Evolutionary conservation across 2,113 vertebrate species (phyloP), one percentile per base, ranked within the genome.

Genomic region (Pelobates fuscus): DNA sequence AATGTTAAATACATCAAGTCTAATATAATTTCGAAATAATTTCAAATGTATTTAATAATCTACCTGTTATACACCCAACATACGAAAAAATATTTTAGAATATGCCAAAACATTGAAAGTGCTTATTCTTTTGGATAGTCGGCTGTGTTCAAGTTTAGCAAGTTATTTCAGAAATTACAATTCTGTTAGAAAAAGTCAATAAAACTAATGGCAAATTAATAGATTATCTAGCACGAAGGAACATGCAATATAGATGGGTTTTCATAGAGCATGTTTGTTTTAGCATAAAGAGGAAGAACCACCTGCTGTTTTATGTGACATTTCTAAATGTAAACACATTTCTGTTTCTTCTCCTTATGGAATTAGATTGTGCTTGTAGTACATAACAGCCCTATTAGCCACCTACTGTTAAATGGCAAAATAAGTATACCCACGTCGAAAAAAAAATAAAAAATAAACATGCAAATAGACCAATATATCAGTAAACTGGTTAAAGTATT

Each of bases 301-400:
- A 85, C 89, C 89, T 75, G 83, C 90, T 87, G 89, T 83, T 91
- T 89, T 88, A 79, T 87, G 82, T 85, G 86, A 87, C 88, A 88
- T 86, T 83, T 87, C 88, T 83, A 86, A 91, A 84, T 87, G 86
- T 92, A 93, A 93, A 93, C 88, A 91, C 86, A 89, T 90, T 88
- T 88, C 86, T 84, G 87, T 83, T 81, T 81, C 72, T 80, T 87
- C 82, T 76, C 79, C 80, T 77, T 78, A 63, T 84, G 85, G 90
- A 87, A 86, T 89, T 83, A 84, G 83, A 78, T 80, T 83, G 82
- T 83, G 80, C 81, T 84, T 5, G 5, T 83, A 62, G 78, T 77
- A 69, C 85, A 87, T 84, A 90, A 84, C 88, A 82, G 88, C 88
- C 89, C 87, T 86, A 92, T 92, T 91, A 92, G 79, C 90, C 89